Percentiles rank a stretch among this genome's conserved stretches.
These are phyloP conservation scores for Halichoerus grypus DNA, from an alignment of 2,113 vertebrate genomes.

Conservation along the genomic window DNA sequence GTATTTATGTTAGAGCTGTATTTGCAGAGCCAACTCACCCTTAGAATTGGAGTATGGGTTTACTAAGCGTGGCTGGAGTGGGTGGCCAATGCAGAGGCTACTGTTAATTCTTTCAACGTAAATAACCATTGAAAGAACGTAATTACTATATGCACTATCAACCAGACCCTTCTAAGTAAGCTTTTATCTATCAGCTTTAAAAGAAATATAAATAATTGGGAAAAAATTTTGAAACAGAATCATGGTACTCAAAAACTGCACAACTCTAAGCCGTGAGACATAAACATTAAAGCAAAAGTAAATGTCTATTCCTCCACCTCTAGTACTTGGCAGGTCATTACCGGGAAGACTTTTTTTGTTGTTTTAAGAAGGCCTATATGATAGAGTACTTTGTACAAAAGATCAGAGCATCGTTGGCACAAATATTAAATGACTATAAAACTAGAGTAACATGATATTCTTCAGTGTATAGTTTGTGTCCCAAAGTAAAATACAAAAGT, in stretches of 20 bases:
- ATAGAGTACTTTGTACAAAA: not conserved
- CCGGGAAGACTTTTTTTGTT: not conserved
- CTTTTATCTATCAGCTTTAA: not conserved
- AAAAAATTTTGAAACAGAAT: not conserved
- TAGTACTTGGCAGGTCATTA: not conserved
- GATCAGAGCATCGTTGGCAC: not conserved
- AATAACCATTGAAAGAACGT: not conserved
- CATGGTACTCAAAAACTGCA: not conserved
- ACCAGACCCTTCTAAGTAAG: not conserved
- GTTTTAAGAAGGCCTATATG: not conserved
- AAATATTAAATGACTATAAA: not conserved
- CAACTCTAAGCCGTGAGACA: not conserved
- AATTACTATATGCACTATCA: not conserved
- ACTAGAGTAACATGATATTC: not conserved
- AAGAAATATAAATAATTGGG: not conserved
- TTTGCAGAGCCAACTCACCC: not conserved
- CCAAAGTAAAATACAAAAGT: not conserved
- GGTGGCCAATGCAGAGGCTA: not conserved
- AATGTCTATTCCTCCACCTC: not conserved
- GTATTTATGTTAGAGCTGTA: not conserved
- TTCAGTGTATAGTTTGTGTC: not conserved
- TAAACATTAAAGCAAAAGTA: conserved; percentile 13
- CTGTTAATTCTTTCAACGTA: not conserved
- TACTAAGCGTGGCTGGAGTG: not conserved
- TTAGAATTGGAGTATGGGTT: not conserved